Evolutionary conservation across 2,797 vertebrate genomes (phyloP).

Genomic region (Protosalanx chinensis): DNA sequence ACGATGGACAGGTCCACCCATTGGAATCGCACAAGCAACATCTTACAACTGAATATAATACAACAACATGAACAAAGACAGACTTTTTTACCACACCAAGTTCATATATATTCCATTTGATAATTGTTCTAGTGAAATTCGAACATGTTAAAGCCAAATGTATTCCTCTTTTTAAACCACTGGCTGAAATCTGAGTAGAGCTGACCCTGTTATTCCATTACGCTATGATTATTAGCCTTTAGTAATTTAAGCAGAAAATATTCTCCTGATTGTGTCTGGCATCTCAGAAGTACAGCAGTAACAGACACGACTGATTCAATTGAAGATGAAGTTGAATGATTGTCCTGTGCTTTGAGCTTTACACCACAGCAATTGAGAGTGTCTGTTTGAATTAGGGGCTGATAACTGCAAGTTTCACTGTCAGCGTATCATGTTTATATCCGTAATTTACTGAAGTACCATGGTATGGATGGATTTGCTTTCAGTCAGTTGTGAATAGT

Average conservation of each 20-base stretch:
- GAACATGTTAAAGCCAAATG: too few relatives aligned
- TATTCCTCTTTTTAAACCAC: slow-evolving; percentile 15
- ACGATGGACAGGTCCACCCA: slow-evolving; percentile 48
- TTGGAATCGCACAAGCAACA: slow-evolving; percentile 23
- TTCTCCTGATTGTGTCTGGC: slow-evolving; percentile 57
- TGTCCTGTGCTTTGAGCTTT: slow-evolving; percentile 57
- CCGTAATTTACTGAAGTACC: slow-evolving; percentile 45
- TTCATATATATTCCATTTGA: not conserved
- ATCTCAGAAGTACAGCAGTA: slow-evolving; percentile 10
- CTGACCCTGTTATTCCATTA: slow-evolving; percentile 48
- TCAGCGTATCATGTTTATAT: slow-evolving; percentile 61
- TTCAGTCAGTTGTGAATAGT: slow-evolving; percentile 23
- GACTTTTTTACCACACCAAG: not conserved
- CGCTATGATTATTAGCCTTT: slow-evolving; percentile 57
- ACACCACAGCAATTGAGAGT: slow-evolving; percentile 55
- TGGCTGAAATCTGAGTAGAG: slow-evolving; percentile 3
- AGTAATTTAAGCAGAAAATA: slow-evolving; percentile 57
- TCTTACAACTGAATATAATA: not conserved
- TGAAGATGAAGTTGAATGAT: slow-evolving; percentile 55
- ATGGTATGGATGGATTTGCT: slow-evolving; percentile 27
- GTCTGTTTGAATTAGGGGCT: slow-evolving; percentile 62
- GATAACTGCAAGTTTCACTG: slow-evolving; percentile 53
- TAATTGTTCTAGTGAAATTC: too few relatives aligned
- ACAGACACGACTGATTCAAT: slow-evolving; percentile 53
- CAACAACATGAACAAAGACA: not conserved